A percentile compares a stretch with the other conserved stretches of the same genome.
Conservation (phyloP, 1,140 invertebrate genomes). For the Pseudoatta argentina region DNA sequence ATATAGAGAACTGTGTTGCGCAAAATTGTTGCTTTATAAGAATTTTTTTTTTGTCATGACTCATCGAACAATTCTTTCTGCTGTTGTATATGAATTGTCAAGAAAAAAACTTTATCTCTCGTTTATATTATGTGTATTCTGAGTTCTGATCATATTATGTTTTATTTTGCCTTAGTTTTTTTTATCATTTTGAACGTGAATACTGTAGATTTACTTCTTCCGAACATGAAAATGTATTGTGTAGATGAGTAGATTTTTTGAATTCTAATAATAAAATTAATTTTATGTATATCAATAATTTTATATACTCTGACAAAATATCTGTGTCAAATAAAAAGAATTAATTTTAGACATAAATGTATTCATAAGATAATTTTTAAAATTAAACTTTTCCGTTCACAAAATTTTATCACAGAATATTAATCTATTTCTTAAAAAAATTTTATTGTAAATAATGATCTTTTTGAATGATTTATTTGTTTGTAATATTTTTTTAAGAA, state of each 20-base stretch:
- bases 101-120: not conserved
- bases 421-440: not conserved
- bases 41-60: not conserved
- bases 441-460: not conserved
- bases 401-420: not conserved
- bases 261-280: not conserved
- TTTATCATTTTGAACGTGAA: not conserved
- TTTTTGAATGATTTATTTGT: not conserved
- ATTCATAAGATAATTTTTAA: not conserved
- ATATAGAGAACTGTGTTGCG: not conserved
- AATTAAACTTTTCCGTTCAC: not conserved
- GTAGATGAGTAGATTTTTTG: not conserved
- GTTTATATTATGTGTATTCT: not conserved
- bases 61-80: no score
- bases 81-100: not conserved
- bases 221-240: not conserved
- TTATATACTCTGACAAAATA: not conserved
- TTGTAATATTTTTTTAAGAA: not conserved
- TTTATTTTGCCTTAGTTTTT: not conserved
- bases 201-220: not conserved
- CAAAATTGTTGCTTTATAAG: not conserved
- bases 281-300: not conserved
- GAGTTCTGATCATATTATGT: not conserved
- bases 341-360: slow-evolving; percentile 1
- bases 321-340: not conserved